Evolutionary conservation across 1,140 invertebrate species (phyloP).

Genomic region (Tetramorium alpestre): DNA sequence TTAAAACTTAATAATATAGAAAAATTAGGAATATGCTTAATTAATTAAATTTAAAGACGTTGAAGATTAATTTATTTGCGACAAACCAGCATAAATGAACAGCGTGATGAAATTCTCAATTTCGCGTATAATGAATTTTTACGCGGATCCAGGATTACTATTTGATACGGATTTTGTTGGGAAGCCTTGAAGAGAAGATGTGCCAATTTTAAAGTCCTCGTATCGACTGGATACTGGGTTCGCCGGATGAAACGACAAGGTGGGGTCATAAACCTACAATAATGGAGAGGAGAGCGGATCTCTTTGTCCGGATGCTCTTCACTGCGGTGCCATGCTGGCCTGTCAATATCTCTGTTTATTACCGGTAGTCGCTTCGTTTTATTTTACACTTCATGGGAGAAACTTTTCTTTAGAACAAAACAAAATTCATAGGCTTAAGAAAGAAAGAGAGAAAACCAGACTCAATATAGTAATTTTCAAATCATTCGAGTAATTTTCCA

Average conservation of each 20-base stretch:
- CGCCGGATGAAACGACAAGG: conserved; percentile 48
- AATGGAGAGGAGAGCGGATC: neutral
- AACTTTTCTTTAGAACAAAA: conserved; percentile 12
- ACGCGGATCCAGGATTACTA: neutral
- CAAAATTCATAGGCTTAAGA: neutral
- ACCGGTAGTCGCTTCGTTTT: conserved; percentile 29
- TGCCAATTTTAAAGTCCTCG: conserved; percentile 45
- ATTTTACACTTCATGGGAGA: conserved; percentile 30
- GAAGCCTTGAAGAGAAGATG: neutral
- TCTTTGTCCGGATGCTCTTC: neutral
- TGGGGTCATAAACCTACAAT: conserved; percentile 62
- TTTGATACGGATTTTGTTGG: neutral
- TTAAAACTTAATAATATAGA: neutral
- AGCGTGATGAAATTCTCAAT: conserved; percentile 57
- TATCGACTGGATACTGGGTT: conserved; percentile 23
- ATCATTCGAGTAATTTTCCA: neutral
- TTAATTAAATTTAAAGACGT: neutral
- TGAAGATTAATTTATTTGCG: neutral
- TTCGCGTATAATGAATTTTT: conserved; percentile 39
- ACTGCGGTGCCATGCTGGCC: neutral
- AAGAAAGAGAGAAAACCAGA: neutral
- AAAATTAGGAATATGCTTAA: neutral
- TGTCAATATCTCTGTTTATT: conserved; percentile 67
- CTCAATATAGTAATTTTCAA: neutral
- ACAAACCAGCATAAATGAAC: neutral